Evolutionary conservation across 2,113 vertebrate genomes (phyloP).

Genomic region (Mola mola): DNA sequence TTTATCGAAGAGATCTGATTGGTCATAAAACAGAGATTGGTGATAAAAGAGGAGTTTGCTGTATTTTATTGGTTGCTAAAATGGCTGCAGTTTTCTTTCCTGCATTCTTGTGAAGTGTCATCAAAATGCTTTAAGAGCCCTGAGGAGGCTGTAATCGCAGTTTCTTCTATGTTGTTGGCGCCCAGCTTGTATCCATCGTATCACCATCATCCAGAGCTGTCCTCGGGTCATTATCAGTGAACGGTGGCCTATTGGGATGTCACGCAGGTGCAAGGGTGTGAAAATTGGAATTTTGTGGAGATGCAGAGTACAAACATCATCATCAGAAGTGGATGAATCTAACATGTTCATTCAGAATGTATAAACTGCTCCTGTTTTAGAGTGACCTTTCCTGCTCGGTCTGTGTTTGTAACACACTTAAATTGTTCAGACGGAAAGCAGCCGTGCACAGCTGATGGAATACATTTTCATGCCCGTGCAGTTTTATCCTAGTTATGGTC

Average conservation of each 20-base stretch:
- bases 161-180: constrained; percentile 52
- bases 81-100: not conserved
- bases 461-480: constrained; percentile 44
- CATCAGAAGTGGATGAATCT: constrained; percentile 28
- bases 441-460: constrained; percentile 49
- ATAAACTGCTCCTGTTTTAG: constrained; percentile 27
- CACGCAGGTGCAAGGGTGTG: too few species aligned
- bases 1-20: too few species aligned
- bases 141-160: constrained; percentile 42
- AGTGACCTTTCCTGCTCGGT: constrained; percentile 40
- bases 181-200: constrained; percentile 46
- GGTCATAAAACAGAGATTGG: too few species aligned
- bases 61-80: constrained; percentile 11
- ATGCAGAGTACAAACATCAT: too few species aligned
- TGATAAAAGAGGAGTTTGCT: not conserved
- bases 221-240: too few species aligned
- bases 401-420: constrained; percentile 39
- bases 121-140: constrained; percentile 41
- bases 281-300: too few species aligned
- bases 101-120: too few species aligned
- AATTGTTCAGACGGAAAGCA: constrained; percentile 46
- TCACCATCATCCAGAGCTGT: too few species aligned
- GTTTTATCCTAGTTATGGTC: constrained; percentile 48
- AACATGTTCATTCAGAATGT: constrained; percentile 10
- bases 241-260: constrained; percentile 38